These are phyloP conservation scores for Dendrolimus houi DNA, from an alignment of 2,888 invertebrate species.

Conservation along the genomic window DNA sequence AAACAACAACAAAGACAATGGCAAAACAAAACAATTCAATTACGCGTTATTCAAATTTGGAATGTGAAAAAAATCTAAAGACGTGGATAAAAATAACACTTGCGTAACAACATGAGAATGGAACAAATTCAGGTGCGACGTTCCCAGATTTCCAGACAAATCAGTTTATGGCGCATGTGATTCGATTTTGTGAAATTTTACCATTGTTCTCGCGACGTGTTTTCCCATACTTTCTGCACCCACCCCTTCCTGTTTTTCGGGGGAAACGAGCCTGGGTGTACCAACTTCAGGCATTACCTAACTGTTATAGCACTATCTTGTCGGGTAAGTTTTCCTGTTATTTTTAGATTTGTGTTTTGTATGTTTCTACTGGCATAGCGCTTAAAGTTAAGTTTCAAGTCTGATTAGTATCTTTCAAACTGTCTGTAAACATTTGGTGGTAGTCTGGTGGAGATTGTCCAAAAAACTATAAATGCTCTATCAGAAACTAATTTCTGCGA, in stretches of 20 bases:
- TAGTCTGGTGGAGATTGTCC: too few relatives aligned
- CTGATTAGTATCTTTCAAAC: too few relatives aligned
- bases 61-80: too few relatives aligned
- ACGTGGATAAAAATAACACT: too few relatives aligned
- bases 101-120: too few relatives aligned
- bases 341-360: constrained; percentile 12
- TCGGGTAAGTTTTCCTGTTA: constrained; percentile 15
- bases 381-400: too few relatives aligned
- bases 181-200: constrained; percentile 48
- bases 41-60: not conserved
- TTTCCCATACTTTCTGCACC: constrained; percentile 21
- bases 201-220: constrained; percentile 21
- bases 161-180: constrained; percentile 48
- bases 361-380: constrained; percentile 4
- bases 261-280: constrained; percentile 9
- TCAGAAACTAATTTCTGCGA: too few relatives aligned
- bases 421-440: too few relatives aligned
- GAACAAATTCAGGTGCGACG: constrained; percentile 20
- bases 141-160: constrained; percentile 25
- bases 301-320: constrained; percentile 13
- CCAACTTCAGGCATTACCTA: constrained; percentile 37
- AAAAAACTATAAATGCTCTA: too few relatives aligned
- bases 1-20: too few relatives aligned
- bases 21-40: not conserved
- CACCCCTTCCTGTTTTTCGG: constrained; percentile 15